phyloP scores from a whole-genome alignment of 1,140 invertebrate genomes.

The Hypothenemus hampei region DNA sequence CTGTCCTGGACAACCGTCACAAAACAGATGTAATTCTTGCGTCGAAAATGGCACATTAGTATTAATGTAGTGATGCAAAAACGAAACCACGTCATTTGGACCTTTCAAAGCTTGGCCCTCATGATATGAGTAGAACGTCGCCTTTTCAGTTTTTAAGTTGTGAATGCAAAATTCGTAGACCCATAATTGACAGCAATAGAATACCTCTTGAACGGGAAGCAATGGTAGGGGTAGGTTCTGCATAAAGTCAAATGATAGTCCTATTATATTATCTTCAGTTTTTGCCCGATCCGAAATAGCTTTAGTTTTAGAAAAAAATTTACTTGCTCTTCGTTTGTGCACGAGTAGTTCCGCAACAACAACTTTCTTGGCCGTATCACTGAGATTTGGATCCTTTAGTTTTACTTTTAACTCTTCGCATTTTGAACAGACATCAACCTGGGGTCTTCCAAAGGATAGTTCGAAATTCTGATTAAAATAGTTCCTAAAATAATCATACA shows the following conservation, averaged over 20 bases:
- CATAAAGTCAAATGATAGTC: slow-evolving; percentile 41
- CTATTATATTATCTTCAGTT: slow-evolving; percentile 22
- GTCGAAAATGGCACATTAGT: slow-evolving; percentile 12
- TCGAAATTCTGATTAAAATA: no score
- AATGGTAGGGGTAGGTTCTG: slow-evolving; percentile 35
- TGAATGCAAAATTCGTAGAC: slow-evolving; percentile 37
- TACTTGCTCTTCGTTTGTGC: slow-evolving; percentile 35
- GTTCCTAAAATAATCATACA: no score
- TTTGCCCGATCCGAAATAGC: slow-evolving; percentile 23
- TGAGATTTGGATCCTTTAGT: slow-evolving; percentile 13
- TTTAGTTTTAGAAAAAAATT: slow-evolving; percentile 36
- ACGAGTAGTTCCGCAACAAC: slow-evolving; percentile 33
- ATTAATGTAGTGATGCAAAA: slow-evolving; percentile 14
- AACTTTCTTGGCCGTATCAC: slow-evolving; percentile 34
- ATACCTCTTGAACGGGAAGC: slow-evolving; percentile 20
- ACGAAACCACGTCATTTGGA: slow-evolving; percentile 16
- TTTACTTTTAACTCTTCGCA: slow-evolving; percentile 30
- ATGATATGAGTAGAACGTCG: slow-evolving; percentile 33
- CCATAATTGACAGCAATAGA: slow-evolving; percentile 38
- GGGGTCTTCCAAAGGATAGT: no score
- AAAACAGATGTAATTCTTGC: slow-evolving; percentile 35
- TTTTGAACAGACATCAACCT: no score
- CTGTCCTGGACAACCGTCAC: slow-evolving; percentile 19
- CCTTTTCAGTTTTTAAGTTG: slow-evolving; percentile 33
- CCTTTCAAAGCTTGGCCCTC: slow-evolving; percentile 19